These are phyloP conservation scores for Thera obeliscata DNA, from an alignment of 2,888 invertebrate genomes.

Conservation along the genomic window DNA sequence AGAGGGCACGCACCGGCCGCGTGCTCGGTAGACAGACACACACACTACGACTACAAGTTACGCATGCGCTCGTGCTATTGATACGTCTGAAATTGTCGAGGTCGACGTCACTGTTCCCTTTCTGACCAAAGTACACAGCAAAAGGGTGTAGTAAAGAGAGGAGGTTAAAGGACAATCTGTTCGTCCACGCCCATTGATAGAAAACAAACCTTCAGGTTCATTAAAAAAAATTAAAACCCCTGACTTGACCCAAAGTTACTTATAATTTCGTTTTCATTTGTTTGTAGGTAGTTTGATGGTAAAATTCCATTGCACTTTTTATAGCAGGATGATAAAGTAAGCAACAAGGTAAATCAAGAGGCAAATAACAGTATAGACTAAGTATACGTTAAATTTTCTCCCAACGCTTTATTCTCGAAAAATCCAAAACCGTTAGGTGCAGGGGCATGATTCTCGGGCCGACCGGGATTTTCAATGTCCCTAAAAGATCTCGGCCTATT, in stretches of 20 bases:
- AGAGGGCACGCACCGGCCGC: constrained; percentile 72
- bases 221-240: no score
- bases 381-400: not conserved
- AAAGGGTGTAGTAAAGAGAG: constrained; percentile 43
- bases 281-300: not conserved
- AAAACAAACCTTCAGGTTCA: not conserved
- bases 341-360: not conserved
- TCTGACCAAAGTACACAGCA: constrained; percentile 57
- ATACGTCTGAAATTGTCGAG: constrained; percentile 67
- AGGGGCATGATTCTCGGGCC: no score
- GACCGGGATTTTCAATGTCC: no score
- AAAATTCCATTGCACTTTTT: no score
- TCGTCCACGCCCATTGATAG: not conserved
- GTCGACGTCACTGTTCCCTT: constrained; percentile 69
- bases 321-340: not conserved
- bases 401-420: constrained; percentile 7
- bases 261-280: not conserved
- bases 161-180: not conserved
- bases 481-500: no score
- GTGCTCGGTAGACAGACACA: constrained; percentile 71
- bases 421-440: not conserved
- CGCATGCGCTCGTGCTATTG: constrained; percentile 74
- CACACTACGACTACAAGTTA: constrained; percentile 66
- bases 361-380: not conserved
- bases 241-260: no score